Evolutionary conservation across 2,113 vertebrate genomes (phyloP).

Genomic region (Esox niger): DNA sequence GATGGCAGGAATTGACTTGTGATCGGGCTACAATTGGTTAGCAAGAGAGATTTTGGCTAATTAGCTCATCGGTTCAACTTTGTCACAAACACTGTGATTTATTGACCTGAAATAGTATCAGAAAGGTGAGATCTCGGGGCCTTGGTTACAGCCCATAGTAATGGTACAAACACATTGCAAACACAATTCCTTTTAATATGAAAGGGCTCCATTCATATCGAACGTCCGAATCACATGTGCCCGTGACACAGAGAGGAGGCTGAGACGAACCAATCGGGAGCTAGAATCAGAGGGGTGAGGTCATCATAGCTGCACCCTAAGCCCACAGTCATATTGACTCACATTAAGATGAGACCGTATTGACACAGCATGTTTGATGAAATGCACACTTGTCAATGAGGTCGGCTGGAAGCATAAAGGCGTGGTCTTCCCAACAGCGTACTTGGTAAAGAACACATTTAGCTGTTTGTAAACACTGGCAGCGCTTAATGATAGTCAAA

Average conservation of each 20-base stretch:
- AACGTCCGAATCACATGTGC: neutral
- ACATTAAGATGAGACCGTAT: neutral
- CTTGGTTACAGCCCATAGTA: neutral
- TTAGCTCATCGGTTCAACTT: too few species aligned
- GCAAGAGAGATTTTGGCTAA: too few species aligned
- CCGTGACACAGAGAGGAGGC: neutral
- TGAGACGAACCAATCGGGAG: neutral
- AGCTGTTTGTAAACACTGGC: too few species aligned
- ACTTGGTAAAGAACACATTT: too few species aligned
- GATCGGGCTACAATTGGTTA: too few species aligned
- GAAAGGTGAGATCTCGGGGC: neutral
- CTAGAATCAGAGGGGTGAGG: neutral
- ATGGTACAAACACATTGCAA: neutral
- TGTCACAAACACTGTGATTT: too few species aligned
- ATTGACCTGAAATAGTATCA: neutral
- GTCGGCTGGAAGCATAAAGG: too few species aligned
- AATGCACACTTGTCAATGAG: too few species aligned
- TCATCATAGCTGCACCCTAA: neutral
- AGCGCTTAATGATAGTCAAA: too few species aligned
- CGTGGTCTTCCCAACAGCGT: too few species aligned
- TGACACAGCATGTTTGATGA: too few species aligned
- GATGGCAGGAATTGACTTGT: too few species aligned
- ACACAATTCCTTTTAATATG: neutral
- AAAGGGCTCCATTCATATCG: neutral
- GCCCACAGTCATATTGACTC: neutral